Conservation (phyloP, 2,113 vertebrate genomes). For the Takifugu bimaculatus region DNA sequence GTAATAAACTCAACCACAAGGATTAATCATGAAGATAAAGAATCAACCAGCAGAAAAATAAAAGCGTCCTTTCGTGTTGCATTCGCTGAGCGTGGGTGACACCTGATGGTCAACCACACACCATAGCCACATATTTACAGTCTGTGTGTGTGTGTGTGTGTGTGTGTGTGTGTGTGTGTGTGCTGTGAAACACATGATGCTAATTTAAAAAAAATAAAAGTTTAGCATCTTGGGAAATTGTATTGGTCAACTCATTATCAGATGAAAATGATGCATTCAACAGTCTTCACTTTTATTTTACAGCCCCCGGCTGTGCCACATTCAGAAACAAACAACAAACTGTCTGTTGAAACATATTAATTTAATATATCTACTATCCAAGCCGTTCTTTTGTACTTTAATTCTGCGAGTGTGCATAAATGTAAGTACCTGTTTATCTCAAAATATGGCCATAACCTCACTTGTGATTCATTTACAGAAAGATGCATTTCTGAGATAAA, state of each 20-base stretch:
- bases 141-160: conserved; percentile 3
- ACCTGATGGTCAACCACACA: conserved; percentile 60
- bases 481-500: too few relatives aligned
- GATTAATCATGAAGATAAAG: not conserved
- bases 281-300: conserved; percentile 47
- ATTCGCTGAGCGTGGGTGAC: conserved; percentile 68
- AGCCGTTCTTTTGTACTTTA: conserved; percentile 2
- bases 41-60: too few relatives aligned
- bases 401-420: conserved; percentile 5
- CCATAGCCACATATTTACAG: conserved; percentile 17
- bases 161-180: not conserved
- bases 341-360: conserved; percentile 28
- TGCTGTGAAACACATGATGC: not conserved
- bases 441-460: not conserved
- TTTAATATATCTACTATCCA: conserved; percentile 33
- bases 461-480: conserved; percentile 29
- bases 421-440: not conserved
- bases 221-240: conserved; percentile 40
- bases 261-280: conserved; percentile 4
- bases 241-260: conserved; percentile 40
- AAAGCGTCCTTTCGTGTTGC: not conserved
- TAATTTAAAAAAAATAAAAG: conserved; percentile 10
- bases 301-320: conserved; percentile 48
- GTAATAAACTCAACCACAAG: not conserved
- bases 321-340: conserved; percentile 21